Base-by-base conservation (phyloP, 2,113 vertebrate species). In the Dryoscopus gambensis region DNA sequence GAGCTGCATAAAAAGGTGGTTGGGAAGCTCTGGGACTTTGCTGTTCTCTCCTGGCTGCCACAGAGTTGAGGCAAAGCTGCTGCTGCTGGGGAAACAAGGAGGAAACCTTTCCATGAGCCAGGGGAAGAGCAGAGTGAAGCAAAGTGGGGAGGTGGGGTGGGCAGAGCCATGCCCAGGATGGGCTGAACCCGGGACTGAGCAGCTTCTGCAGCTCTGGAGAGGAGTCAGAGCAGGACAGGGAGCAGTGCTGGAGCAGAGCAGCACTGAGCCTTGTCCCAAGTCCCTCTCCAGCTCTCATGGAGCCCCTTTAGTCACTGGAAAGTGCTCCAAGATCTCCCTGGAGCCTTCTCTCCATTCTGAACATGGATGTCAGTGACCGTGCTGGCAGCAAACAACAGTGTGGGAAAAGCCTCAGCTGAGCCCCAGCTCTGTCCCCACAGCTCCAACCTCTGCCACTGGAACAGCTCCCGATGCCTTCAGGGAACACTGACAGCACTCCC, bases 301-400 rank as follows among this genome's bases (percentile, higher is more conserved):
- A 77, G 49, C 17, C 21, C 12, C 49, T 69, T 42, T 3, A 35
- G 63, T 25, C 21, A 27, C 21, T 40, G 31, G 5, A 33, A 62
- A 25, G 19, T 15, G 62, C 39, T 22, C 55, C 24, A 62, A 28
- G 79, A 12, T n/a, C 12, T 28, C 55, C 15, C 30, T 31, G 35
- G 5, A 76, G 31, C 55, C 30, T 6, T 18, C 8, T 57, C 19
- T 19, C 50, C n/a, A n/a, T n/a, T n/a, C n/a, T 68, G 87, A 15
- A 5, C 9, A 4, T 1, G 7, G 62, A 10, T 68, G 4, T 22
- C 87, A 13, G 5, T 23, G 47, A 4, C 20, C 0, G 5, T 21
- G 53, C 8, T 75, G 69, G 62, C 53, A 46, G 87, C 44, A 60
- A 24, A 60, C 69, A 52, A 21, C 75, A 47, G 28, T 1, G 17